Conservation (phyloP, 2,888 invertebrate species). For the Phragmatobia fuliginosa region DNA sequence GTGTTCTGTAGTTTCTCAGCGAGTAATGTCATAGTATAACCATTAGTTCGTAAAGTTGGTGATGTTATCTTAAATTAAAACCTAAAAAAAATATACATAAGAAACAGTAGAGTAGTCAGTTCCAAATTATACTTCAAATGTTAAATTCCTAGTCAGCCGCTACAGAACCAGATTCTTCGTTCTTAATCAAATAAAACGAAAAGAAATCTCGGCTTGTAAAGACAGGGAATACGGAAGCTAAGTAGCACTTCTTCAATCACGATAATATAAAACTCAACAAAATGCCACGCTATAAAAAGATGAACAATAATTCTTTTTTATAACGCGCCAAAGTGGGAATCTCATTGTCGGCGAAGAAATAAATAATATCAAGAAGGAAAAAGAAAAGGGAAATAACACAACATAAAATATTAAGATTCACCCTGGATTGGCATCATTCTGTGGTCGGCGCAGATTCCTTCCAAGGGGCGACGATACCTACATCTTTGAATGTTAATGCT, state of each 20-base stretch:
- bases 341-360: slow-evolving; percentile 85
- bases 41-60: no score
- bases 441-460: slow-evolving; percentile 81
- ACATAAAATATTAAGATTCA: slow-evolving; percentile 87
- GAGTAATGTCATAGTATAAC: no score
- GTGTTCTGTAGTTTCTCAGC: not conserved
- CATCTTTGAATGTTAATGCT: slow-evolving; percentile 85
- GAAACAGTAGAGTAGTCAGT: not conserved
- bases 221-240: slow-evolving; percentile 27
- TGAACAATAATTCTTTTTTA: slow-evolving; percentile 87
- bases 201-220: not conserved
- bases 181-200: slow-evolving; percentile 7
- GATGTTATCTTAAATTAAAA: no score
- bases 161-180: slow-evolving; percentile 10
- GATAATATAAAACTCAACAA: slow-evolving; percentile 80
- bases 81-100: not conserved
- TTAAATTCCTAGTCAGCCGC: not conserved
- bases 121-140: not conserved
- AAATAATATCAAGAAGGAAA: slow-evolving; percentile 85
- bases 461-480: slow-evolving; percentile 77
- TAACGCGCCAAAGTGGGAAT: slow-evolving; percentile 86
- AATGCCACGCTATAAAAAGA: slow-evolving; percentile 83
- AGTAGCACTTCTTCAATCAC: slow-evolving; percentile 75
- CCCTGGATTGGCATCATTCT: slow-evolving; percentile 85
- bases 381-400: slow-evolving; percentile 85